Evolutionary conservation across 2,113 vertebrate genomes (phyloP).

Genomic region (Macaca nemestrina): DNA sequence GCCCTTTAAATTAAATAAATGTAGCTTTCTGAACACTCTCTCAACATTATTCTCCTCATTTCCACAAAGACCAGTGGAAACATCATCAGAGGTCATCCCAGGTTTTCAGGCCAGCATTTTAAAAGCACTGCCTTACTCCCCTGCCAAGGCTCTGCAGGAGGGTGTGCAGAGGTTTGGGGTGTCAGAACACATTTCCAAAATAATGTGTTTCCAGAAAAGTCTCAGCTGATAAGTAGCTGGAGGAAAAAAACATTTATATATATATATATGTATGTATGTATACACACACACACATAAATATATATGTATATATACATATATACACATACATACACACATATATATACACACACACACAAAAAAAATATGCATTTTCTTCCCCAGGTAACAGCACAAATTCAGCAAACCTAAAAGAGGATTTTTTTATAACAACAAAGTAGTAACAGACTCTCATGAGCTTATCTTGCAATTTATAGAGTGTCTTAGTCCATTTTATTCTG

Average conservation of each 20-base stretch:
- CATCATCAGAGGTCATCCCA: not conserved
- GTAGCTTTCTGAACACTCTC: not conserved
- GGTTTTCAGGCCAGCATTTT: not conserved
- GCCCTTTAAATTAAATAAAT: slow-evolving; percentile 16
- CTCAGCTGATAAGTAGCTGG: slow-evolving; percentile 5
- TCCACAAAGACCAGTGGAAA: not conserved
- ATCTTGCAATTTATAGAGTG: slow-evolving; percentile 31
- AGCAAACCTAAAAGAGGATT: slow-evolving; percentile 26
- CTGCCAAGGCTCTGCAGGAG: not conserved
- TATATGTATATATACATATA: no score
- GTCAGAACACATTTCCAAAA: not conserved
- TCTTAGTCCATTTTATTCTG: not conserved
- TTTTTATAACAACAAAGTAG: not conserved
- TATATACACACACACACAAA: no score
- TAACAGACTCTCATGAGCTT: not conserved
- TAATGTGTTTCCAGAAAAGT: not conserved
- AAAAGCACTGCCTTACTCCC: not conserved
- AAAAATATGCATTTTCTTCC: not conserved
- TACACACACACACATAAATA: no score
- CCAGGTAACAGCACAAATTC: slow-evolving; percentile 11
- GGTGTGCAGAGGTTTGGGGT: not conserved
- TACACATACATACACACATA: accelerated
- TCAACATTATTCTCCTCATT: not conserved
- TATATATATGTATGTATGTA: no score
- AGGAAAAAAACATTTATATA: not conserved